Evolutionary conservation across 2,888 invertebrate genomes (phyloP).

Genomic region (Hirtodrosophila trivittata): DNA sequence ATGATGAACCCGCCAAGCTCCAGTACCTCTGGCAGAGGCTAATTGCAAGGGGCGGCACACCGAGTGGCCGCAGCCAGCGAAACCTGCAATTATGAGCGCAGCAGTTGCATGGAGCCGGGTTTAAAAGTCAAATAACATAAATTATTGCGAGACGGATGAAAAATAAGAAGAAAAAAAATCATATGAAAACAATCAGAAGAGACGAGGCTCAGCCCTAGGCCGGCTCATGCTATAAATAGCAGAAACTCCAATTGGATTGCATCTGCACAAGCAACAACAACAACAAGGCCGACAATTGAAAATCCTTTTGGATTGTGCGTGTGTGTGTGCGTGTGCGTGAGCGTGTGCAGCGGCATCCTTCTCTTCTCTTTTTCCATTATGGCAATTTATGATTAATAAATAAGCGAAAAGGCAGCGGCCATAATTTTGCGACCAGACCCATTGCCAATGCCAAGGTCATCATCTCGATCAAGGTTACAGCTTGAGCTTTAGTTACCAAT

Average conservation of each 20-base stretch:
- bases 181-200: constrained; percentile 55
- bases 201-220: constrained; percentile 25
- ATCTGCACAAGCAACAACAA: constrained; percentile 13
- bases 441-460: constrained; percentile 36
- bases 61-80: constrained; percentile 13
- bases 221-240: constrained; percentile 36
- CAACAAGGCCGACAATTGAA: constrained; percentile 56
- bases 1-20: constrained; percentile 22
- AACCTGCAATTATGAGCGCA: constrained; percentile 62
- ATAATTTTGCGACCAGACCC: constrained; percentile 21
- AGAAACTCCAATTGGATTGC: constrained; percentile 33
- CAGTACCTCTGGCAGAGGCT: constrained; percentile 37
- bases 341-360: constrained; percentile 48
- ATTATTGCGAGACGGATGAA: constrained; percentile 58
- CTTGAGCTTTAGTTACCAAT: background rate
- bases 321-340: constrained; percentile 34
- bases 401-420: constrained; percentile 35
- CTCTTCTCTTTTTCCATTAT: constrained; percentile 26
- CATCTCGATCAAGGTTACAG: constrained; percentile 5
- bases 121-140: constrained; percentile 75
- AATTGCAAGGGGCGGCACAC: constrained; percentile 55
- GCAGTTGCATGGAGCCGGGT: constrained; percentile 28
- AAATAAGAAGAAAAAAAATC: constrained; percentile 32
- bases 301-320: constrained; percentile 36
- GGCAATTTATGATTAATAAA: constrained; percentile 75